A percentile compares a stretch with the other conserved stretches of the same genome.
These are phyloP conservation scores for Melanogrammus aeglefinus DNA, from an alignment of 2,797 vertebrate genomes.

Conservation along the genomic window DNA sequence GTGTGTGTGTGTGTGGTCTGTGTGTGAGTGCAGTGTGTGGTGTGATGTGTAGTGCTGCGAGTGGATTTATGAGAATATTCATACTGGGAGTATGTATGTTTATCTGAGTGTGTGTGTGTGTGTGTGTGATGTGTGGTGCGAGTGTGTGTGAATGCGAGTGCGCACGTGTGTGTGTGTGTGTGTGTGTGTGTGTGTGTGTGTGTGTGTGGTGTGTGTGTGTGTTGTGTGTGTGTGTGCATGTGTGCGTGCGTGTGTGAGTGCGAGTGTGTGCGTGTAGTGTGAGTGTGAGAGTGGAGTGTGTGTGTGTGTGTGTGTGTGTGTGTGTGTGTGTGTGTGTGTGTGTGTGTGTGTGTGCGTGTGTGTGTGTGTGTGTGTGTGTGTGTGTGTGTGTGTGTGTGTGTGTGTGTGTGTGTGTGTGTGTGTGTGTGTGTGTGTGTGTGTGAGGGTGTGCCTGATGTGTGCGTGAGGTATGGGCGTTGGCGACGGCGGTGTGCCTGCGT, in stretches of 20 bases:
- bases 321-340: neutral
- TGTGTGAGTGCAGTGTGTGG: slow-evolving; percentile 1
- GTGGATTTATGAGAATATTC: no score
- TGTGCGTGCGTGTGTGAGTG: no score
- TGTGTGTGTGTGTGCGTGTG: no score
- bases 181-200: no score
- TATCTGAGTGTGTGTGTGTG: neutral
- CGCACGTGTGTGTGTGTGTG: no score
- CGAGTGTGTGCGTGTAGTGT: no score
- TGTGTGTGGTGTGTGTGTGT: no score
- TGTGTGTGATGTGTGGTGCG: slow-evolving; percentile 1
- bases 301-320: no score
- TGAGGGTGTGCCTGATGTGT: neutral
- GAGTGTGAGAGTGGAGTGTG: neutral
- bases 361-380: no score
- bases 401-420: neutral
- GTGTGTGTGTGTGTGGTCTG: neutral
- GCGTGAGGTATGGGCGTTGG: neutral
- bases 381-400: no score
- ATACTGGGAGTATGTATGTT: neutral
- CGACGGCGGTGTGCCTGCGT: neutral
- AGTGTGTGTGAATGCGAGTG: no score
- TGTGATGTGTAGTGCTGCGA: neutral
- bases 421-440: neutral
- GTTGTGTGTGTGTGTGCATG: no score